Conservation (phyloP, 2,797 vertebrate genomes). For the Enteromius anoplus region DNA sequence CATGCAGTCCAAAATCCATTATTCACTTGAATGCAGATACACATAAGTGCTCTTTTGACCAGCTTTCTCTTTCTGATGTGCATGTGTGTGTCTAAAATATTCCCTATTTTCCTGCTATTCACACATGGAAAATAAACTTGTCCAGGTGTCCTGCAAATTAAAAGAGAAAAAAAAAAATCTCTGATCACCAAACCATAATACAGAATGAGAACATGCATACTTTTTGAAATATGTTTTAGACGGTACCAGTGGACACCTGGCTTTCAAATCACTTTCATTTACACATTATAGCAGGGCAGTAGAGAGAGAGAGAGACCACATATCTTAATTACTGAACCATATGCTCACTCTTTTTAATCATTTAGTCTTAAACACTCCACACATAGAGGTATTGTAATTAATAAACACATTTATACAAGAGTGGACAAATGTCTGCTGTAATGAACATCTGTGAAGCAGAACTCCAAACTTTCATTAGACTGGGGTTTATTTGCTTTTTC, state of each 20-base stretch:
- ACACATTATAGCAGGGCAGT: slow-evolving; percentile 15
- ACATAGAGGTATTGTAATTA: slow-evolving; percentile 34
- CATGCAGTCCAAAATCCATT: slow-evolving; percentile 17
- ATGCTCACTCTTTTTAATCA: slow-evolving; percentile 34
- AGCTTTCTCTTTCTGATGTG: not conserved
- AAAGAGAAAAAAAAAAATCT: not conserved
- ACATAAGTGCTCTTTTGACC: not conserved
- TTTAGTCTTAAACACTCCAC: slow-evolving; percentile 28
- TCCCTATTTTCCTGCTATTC: not conserved
- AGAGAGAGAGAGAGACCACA: not conserved
- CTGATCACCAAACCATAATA: not conserved
- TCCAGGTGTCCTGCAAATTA: slow-evolving; percentile 22
- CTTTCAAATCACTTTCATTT: slow-evolving; percentile 33
- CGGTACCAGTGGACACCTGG: slow-evolving; percentile 29
- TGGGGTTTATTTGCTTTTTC: slow-evolving; percentile 1
- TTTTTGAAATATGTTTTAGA: slow-evolving; percentile 7
- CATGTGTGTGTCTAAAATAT: slow-evolving; percentile 11
- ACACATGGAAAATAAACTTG: slow-evolving; percentile 15
- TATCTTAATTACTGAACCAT: slow-evolving; percentile 42
- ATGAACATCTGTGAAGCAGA: slow-evolving; percentile 34
- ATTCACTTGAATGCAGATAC: not conserved
- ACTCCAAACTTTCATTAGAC: slow-evolving; percentile 17
- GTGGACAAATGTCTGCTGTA: slow-evolving; percentile 29
- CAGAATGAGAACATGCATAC: not conserved
- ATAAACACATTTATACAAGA: slow-evolving; percentile 22